Percentiles rank a stretch among this genome's conserved stretches.
Evolutionary conservation across 2,113 vertebrate species (phyloP).

Genomic region (Gymnarchus niloticus): DNA sequence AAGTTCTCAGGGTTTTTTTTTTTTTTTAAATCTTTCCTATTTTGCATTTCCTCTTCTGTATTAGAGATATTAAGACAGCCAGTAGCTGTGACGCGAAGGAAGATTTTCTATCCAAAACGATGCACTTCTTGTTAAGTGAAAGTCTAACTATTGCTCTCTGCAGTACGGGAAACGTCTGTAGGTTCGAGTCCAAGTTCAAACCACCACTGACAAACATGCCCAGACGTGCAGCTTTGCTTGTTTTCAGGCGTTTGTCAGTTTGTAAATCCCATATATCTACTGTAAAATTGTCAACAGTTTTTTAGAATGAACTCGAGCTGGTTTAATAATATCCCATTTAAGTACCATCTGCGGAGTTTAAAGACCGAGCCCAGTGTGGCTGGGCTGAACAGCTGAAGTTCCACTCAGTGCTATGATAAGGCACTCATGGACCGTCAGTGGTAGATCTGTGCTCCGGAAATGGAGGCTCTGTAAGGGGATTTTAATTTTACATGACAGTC

Average conservation of each 20-base stretch:
- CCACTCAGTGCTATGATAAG: no score
- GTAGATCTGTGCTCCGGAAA: no score
- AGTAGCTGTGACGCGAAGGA: neutral
- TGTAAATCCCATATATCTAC: neutral
- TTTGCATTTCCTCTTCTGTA: neutral
- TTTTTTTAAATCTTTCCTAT: neutral
- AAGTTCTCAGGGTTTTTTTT: no score
- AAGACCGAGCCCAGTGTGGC: no score
- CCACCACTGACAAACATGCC: neutral
- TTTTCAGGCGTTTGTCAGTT: neutral
- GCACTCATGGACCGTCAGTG: no score
- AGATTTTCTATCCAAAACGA: neutral
- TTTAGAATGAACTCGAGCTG: neutral
- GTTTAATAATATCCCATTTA: neutral
- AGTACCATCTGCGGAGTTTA: no score
- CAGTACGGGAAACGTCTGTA: no score
- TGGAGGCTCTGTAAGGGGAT: neutral
- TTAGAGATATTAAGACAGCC: neutral
- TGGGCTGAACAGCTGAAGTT: no score
- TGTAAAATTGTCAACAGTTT: neutral
- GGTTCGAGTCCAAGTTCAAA: neutral
- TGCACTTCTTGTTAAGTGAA: neutral
- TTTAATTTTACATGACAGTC: conserved; percentile 37
- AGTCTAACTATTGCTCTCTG: neutral
- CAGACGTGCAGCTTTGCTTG: neutral